Conservation (phyloP, 2,888 invertebrate genomes). For the Erebia ligea region DNA sequence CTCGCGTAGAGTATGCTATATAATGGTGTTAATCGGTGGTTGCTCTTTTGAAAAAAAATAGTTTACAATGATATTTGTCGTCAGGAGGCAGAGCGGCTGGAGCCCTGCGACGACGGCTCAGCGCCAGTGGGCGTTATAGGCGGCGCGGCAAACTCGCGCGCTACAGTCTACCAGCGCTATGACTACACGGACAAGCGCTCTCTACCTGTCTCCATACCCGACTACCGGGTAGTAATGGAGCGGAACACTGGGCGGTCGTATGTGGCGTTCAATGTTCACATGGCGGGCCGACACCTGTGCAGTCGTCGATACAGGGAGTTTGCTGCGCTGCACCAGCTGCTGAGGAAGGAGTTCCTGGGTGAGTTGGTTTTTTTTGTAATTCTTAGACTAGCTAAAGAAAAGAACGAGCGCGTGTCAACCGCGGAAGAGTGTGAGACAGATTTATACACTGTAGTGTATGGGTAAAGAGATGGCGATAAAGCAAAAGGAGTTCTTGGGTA, state of each 20-base stretch:
- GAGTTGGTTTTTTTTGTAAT: conserved; percentile 38
- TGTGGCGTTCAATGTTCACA: conserved; percentile 98
- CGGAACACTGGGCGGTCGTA: conserved; percentile 94
- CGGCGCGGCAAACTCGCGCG: conserved; percentile 75
- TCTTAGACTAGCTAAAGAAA: too few species aligned
- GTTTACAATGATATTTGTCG: too few species aligned
- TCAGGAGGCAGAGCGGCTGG: conserved; percentile 91
- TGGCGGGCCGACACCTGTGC: conserved; percentile 99
- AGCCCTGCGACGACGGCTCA: conserved; percentile 90
- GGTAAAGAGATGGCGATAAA: too few species aligned
- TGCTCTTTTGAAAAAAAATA: too few species aligned
- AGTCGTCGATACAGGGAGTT: conserved; percentile 98
- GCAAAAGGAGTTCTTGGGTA: too few species aligned
- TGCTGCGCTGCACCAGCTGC: conserved; percentile 91
- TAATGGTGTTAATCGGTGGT: too few species aligned
- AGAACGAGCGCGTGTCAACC: too few species aligned
- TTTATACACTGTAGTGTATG: too few species aligned
- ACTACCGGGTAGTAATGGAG: conserved; percentile 94
- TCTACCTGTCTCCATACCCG: conserved; percentile 94
- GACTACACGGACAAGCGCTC: conserved; percentile 98
- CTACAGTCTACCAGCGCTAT: conserved; percentile 84
- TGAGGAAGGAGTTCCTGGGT: conserved; percentile 97
- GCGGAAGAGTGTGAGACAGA: too few species aligned
- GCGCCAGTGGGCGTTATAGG: conserved; percentile 75
- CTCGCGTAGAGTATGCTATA: too few species aligned